These are phyloP conservation scores for Cryptus viduatorius DNA, from an alignment of 2,888 invertebrate species.

Conservation along the genomic window DNA sequence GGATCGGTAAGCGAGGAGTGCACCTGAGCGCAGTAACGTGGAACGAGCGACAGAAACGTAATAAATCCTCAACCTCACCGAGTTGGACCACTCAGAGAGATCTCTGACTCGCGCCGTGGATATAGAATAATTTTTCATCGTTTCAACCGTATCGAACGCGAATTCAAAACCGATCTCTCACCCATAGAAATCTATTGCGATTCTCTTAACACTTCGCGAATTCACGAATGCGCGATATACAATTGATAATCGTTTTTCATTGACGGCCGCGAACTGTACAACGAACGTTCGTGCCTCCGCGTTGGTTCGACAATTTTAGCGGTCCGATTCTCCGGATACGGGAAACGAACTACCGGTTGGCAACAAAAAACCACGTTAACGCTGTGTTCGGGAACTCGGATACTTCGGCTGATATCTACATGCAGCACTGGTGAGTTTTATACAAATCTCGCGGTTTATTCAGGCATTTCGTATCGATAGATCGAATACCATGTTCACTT, in stretches of 20 bases:
- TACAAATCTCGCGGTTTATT: constrained; percentile 11
- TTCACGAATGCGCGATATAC: neutral
- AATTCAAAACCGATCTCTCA: neutral
- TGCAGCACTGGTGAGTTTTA: neutral
- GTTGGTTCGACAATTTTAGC: constrained; percentile 45
- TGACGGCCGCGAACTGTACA: constrained; percentile 32
- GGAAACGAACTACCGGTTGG: constrained; percentile 66
- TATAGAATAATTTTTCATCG: constrained; percentile 20
- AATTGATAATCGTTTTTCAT: neutral
- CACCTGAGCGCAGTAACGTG: constrained; percentile 69
- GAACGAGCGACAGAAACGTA: constrained; percentile 65
- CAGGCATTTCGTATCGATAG: constrained; percentile 33
- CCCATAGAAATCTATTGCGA: constrained; percentile 27
- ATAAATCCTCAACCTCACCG: constrained; percentile 59
- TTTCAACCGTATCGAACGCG: neutral
- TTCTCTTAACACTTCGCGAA: neutral
- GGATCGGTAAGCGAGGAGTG: constrained; percentile 61
- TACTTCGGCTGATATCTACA: neutral
- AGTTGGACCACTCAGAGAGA: constrained; percentile 27
- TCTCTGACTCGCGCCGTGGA: constrained; percentile 3
- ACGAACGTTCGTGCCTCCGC: neutral
- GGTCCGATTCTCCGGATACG: constrained; percentile 42
- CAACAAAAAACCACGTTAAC: constrained; percentile 32
- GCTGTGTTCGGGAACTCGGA: neutral
- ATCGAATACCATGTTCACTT: constrained; percentile 27